These are phyloP conservation scores for fruit fly (Drosophila melanogaster) DNA, from an alignment of 1,140 invertebrate genomes.

Conservation along the genomic window DNA sequence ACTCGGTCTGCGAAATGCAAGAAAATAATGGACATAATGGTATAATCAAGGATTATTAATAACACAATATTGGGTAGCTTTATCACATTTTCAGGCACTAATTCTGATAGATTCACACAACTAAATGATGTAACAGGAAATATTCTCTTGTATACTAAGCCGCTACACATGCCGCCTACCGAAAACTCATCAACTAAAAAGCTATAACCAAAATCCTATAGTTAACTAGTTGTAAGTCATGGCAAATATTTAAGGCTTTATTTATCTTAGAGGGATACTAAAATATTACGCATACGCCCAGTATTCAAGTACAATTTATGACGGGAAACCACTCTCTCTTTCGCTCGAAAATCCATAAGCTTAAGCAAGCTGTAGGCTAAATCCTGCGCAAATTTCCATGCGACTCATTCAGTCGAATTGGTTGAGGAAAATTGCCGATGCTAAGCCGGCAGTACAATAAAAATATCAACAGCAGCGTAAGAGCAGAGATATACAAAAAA, in stretches of 20 bases:
- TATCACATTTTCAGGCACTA: too few relatives aligned
- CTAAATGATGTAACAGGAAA: not conserved
- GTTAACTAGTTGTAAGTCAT: not conserved
- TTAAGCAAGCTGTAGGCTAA: conserved; percentile 33
- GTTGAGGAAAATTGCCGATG: conserved; percentile 34
- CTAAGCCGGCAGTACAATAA: conserved; percentile 68
- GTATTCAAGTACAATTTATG: conserved; percentile 22
- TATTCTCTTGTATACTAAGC: not conserved
- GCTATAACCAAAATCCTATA: not conserved
- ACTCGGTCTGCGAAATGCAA: conserved; percentile 34
- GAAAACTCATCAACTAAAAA: not conserved
- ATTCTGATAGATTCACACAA: too few relatives aligned
- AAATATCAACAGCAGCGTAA: conserved; percentile 71
- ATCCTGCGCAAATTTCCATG: conserved; percentile 51
- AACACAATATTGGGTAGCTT: conserved; percentile 12
- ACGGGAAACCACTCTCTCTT: not conserved
- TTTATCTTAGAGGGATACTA: conserved; percentile 1
- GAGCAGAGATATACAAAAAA: conserved; percentile 9
- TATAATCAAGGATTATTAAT: conserved; percentile 33
- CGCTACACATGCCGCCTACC: not conserved
- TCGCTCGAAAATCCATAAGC: conserved; percentile 32
- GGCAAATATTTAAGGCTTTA: conserved; percentile 1
- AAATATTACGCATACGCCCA: conserved; percentile 56
- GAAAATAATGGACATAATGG: conserved; percentile 25
- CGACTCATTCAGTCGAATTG: conserved; percentile 24